Conservation (phyloP, 1,140 invertebrate species). For the Formica selysi region DNA sequence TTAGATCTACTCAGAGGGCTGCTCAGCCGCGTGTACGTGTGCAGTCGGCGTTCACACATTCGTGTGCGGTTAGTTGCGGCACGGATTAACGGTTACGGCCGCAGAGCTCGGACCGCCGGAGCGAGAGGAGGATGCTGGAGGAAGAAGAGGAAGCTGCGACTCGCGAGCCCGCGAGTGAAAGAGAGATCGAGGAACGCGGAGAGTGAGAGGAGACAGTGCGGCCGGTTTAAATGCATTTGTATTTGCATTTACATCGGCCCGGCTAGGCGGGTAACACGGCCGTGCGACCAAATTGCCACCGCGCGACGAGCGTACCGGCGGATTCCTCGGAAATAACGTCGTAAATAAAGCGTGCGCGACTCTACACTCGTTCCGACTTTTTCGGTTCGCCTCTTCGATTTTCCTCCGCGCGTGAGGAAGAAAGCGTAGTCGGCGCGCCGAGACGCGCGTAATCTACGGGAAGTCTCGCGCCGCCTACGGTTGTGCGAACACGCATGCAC, state of each 20-base stretch:
- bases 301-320: constrained; percentile 45
- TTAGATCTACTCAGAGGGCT: constrained; percentile 42
- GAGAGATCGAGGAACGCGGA: neutral
- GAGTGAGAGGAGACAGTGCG: neutral
- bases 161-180: neutral
- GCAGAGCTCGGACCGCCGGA: constrained; percentile 11
- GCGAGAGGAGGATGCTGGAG: constrained; percentile 11
- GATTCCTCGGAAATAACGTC: constrained; percentile 76
- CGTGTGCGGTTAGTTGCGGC: constrained; percentile 72
- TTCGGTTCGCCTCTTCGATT: constrained; percentile 56
- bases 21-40: constrained; percentile 2
- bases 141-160: neutral
- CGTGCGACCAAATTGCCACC: constrained; percentile 73
- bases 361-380: constrained; percentile 16
- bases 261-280: constrained; percentile 70
- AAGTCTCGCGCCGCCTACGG: constrained; percentile 48
- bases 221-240: constrained; percentile 74
- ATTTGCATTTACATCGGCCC: constrained; percentile 76
- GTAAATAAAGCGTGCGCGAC: constrained; percentile 71
- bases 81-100: constrained; percentile 74
- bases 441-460: constrained; percentile 38
- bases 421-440: constrained; percentile 24
- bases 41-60: constrained; percentile 50
- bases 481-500: constrained; percentile 51
- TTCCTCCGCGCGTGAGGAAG: constrained; percentile 60